Base-by-base conservation (phyloP, 35 echinoderm and acorn worm species). In the Holothuria glaberrima region DNA sequence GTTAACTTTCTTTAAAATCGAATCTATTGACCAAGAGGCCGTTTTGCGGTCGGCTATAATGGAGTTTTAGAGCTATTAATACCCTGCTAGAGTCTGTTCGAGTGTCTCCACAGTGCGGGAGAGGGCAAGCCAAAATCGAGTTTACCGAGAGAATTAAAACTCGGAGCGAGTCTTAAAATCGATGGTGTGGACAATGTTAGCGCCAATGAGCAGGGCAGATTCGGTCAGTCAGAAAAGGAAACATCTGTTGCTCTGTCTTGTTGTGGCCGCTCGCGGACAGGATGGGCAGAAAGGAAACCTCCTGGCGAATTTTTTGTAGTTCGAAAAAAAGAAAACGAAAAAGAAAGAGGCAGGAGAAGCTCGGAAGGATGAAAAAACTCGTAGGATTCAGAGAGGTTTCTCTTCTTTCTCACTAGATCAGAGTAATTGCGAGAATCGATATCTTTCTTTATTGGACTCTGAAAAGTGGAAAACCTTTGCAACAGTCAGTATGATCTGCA, bases 1-100 rank as follows among this genome's bases (percentile, higher is more conserved):
- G 74, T 78, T 78, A 78, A 78, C 74, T 78, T 78, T 78, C 74
- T 78, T 78, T 78, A 48, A 78, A 48, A 78, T 78, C 74, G 36
- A 78, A 78, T 78, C n/a, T 48, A 78, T 78, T 78, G 74, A 78
- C 36, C 74, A 78, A 78, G 14, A 48, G 19, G 35, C 44, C 44
- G 74, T 41, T 78, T 78, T 78, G 14, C 29, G 29, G 74, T 30
- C 13, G 29, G 35, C 18, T 75, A 38, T 78, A 78, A 48, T 78
- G 46, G 74, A 78, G 74, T 78, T 78, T 54, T 54, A 54, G 13
- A 14, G 50, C 50, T 54, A 54, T 54, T 78, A 78, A 78, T 78
- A 78, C 50, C 74, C 74, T 38, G 74, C 44, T 25, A 48, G 24
- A 48, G 74, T 24, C 74, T 41, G 41, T 78, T 48, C 24, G 20